A percentile compares a stretch with the other conserved stretches of the same genome.
These are phyloP conservation scores for Sisor rabdophorus DNA, from an alignment of 2,113 vertebrate species.

Conservation along the genomic window DNA sequence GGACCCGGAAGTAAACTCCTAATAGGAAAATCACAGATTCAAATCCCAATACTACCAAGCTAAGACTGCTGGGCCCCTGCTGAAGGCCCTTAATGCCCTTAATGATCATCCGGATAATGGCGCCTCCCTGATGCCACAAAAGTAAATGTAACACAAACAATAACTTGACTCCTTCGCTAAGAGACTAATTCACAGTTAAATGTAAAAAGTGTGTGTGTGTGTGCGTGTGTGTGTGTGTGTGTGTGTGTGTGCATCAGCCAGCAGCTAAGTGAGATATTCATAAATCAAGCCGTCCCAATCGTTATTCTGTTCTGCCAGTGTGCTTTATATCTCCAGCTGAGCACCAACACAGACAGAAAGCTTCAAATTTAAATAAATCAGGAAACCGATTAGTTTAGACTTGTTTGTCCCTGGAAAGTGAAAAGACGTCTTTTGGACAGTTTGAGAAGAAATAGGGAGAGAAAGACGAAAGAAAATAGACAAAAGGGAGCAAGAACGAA, in stretches of 20 bases:
- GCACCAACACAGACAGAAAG: slow-evolving; percentile 10
- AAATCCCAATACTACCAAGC: too few relatives aligned
- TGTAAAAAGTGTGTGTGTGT: too few relatives aligned
- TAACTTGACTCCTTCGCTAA: neutral
- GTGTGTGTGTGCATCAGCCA: slow-evolving; percentile 23
- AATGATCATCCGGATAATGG: too few relatives aligned
- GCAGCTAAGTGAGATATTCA: slow-evolving; percentile 28
- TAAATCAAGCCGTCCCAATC: slow-evolving; percentile 30
- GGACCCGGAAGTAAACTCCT: too few relatives aligned
- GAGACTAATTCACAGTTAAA: slow-evolving; percentile 35
- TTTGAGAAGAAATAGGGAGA: neutral
- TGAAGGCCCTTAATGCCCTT: too few relatives aligned
- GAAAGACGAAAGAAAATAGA: too few relatives aligned
- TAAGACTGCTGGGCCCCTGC: too few relatives aligned
- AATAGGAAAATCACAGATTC: too few relatives aligned
- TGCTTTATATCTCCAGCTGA: neutral
- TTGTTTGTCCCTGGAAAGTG: slow-evolving; percentile 13
- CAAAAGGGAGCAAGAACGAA: too few relatives aligned
- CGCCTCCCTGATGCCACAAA: neutral
- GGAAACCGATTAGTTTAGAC: slow-evolving; percentile 30
- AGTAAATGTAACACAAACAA: neutral
- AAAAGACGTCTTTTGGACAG: slow-evolving; percentile 11
- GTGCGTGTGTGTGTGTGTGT: neutral
- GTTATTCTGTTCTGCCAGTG: slow-evolving; percentile 12
- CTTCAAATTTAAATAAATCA: slow-evolving; percentile 34